Percentiles rank a stretch among this genome's conserved stretches.
These are phyloP conservation scores for Oostethus manadensis DNA, from an alignment of 2,113 vertebrate species.

Conservation along the genomic window DNA sequence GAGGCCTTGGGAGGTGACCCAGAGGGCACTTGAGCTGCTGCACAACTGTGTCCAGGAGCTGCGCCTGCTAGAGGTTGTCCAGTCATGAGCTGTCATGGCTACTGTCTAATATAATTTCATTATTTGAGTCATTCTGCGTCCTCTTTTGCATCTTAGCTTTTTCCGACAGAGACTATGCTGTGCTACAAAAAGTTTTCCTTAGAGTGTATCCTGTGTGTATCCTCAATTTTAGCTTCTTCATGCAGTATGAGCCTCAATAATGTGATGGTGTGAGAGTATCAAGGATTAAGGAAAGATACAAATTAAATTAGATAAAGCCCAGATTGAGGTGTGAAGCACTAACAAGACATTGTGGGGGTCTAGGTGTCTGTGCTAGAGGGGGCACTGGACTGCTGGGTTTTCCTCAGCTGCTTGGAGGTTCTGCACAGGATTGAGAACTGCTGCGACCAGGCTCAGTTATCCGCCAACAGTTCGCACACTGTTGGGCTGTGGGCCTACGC, in stretches of 20 bases:
- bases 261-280: too few relatives aligned
- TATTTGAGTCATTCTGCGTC: too few relatives aligned
- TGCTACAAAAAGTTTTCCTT: too few relatives aligned
- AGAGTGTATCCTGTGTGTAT: too few relatives aligned
- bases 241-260: too few relatives aligned
- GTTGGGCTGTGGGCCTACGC: conserved; percentile 96
- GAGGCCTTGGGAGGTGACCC: conserved; percentile 94
- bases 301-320: too few relatives aligned
- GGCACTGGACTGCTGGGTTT: conserved; percentile 96
- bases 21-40: conserved; percentile 88
- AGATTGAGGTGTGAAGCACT: neutral
- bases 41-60: conserved; percentile 98
- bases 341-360: neutral
- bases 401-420: conserved; percentile 95
- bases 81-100: neutral
- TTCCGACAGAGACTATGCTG: too few relatives aligned
- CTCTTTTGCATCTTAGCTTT: too few relatives aligned
- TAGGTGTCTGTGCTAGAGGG: conserved; percentile 89
- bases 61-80: conserved; percentile 79
- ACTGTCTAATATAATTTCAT: too few relatives aligned
- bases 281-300: too few relatives aligned
- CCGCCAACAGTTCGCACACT: conserved; percentile 87
- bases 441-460: conserved; percentile 86
- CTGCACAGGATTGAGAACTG: conserved; percentile 95
- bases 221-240: too few relatives aligned